These are phyloP conservation scores for Trachelipus rathkii DNA, from an alignment of 1,140 invertebrate genomes.

Conservation along the genomic window DNA sequence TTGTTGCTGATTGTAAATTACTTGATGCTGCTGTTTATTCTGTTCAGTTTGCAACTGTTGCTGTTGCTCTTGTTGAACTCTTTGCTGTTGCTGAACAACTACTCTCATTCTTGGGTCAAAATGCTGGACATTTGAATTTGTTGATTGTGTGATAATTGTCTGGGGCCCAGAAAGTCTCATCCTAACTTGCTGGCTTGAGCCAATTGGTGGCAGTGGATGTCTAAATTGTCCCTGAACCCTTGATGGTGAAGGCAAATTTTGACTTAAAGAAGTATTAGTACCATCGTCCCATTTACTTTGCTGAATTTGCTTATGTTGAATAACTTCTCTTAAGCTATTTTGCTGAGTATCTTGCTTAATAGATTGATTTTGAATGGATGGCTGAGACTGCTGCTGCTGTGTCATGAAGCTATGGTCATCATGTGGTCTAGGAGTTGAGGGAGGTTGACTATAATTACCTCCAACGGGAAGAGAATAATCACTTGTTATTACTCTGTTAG, in stretches of 20 bases:
- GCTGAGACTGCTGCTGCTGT: background rate
- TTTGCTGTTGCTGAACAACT: slow-evolving; percentile 26
- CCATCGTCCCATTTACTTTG: slow-evolving; percentile 34
- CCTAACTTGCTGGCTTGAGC: slow-evolving; percentile 1
- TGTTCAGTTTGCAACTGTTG: slow-evolving; percentile 6
- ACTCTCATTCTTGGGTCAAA: slow-evolving; percentile 21
- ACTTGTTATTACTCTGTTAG: background rate
- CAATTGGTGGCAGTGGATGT: slow-evolving; percentile 17
- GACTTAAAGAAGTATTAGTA: slow-evolving; percentile 30
- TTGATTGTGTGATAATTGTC: slow-evolving; percentile 3
- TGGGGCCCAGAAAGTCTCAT: slow-evolving; percentile 11
- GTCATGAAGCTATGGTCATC: background rate
- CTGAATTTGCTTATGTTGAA: slow-evolving; percentile 43
- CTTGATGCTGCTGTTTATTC: slow-evolving; percentile 11
- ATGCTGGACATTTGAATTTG: background rate
- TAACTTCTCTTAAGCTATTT: background rate
- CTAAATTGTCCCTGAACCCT: slow-evolving; percentile 30
- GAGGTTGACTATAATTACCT: background rate
- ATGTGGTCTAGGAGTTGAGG: background rate
- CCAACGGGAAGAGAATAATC: background rate
- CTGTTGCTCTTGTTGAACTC: slow-evolving; percentile 27
- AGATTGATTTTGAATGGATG: background rate
- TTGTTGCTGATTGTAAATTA: too few relatives aligned
- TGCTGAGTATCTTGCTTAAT: slow-evolving; percentile 19
- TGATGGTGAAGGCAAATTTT: slow-evolving; percentile 49